phyloP scores from a whole-genome alignment of 1,140 invertebrate species.

The Nasonia vitripennis region DNA sequence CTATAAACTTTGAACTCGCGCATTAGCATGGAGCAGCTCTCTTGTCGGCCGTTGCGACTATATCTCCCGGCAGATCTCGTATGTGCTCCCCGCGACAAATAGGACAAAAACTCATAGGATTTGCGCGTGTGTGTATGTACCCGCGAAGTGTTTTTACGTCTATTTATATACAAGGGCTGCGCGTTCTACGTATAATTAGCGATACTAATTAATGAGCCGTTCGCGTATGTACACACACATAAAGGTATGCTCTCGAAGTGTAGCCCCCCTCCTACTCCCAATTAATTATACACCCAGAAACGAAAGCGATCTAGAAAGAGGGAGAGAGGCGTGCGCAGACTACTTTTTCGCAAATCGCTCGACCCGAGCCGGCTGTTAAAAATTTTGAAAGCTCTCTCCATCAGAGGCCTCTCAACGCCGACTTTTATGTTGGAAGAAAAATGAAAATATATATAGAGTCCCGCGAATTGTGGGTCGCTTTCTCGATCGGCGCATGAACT shows the following conservation, averaged over 20 bases:
- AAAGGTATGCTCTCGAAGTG: too few relatives aligned
- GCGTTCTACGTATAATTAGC: constrained; percentile 61
- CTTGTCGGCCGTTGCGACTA: background rate
- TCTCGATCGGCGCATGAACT: too few relatives aligned
- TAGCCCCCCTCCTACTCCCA: background rate
- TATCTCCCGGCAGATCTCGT: constrained; percentile 59
- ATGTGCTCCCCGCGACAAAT: constrained; percentile 55
- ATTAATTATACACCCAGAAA: constrained; percentile 41
- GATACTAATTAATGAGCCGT: constrained; percentile 63
- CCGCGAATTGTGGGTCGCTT: too few relatives aligned
- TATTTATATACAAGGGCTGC: constrained; percentile 25
- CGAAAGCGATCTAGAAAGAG: background rate
- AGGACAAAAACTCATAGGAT: constrained; percentile 49
- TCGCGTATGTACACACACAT: background rate
- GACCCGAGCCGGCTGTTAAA: too few relatives aligned
- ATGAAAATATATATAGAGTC: too few relatives aligned
- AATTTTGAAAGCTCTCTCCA: too few relatives aligned
- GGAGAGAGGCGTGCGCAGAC: background rate
- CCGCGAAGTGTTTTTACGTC: background rate
- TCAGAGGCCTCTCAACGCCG: too few relatives aligned
- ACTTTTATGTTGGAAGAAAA: too few relatives aligned
- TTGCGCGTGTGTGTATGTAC: background rate
- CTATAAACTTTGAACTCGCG: constrained; percentile 61
- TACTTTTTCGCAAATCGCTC: background rate
- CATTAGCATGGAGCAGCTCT: constrained; percentile 58